Base-by-base conservation (phyloP, 2,113 vertebrate genomes). In the Osmerus eperlanus region DNA sequence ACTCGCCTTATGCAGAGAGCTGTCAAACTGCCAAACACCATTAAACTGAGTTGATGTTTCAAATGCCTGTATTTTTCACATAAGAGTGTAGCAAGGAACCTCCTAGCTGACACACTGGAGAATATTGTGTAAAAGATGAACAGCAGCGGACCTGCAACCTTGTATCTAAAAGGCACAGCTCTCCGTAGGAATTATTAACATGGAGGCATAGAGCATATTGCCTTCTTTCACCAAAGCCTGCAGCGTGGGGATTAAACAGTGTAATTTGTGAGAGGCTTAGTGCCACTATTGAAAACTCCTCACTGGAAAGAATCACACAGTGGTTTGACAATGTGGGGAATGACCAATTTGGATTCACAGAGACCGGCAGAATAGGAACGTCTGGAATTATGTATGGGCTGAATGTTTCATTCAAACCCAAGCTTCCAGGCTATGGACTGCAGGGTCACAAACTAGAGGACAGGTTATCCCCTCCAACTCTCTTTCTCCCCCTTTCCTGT, bases 121-220 rank as follows among this genome's bases (percentile, higher is more conserved):
- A 47, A 47, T 7, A 47, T 41, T 15, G 63, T 18, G 14, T 8
- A 41, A 15, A n/a, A 52, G 54, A 59, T 55, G 66, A 12, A 41
- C 70, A 19, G 56, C 21, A 65, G 4, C 11, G 55, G 59, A 36
- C 18, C 53, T 71, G 72, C 47, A 54, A 56, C 53, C 65, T 16
- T 7, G 29, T 62, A 25, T 62, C 32, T 11, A 47, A n/a, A 51
- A 65, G 64, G 51, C 19, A 51, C 7, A 13, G 23, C 32, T 54
- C 65, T 79, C 74, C 55, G 59, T 66, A 70, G 67, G 64, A 65
- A 72, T 81, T 72, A 81, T 78, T 75, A 61, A 70, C 72, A 62
- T 54, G 8, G 64, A 72, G 70, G 25, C 66, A 66, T 32, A 72
- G 54, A 72, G 63, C 61, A 79, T 74, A 68, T 54, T n/a, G 67